Base-by-base conservation (phyloP, 2,113 vertebrate genomes). In the Perca flavescens region DNA sequence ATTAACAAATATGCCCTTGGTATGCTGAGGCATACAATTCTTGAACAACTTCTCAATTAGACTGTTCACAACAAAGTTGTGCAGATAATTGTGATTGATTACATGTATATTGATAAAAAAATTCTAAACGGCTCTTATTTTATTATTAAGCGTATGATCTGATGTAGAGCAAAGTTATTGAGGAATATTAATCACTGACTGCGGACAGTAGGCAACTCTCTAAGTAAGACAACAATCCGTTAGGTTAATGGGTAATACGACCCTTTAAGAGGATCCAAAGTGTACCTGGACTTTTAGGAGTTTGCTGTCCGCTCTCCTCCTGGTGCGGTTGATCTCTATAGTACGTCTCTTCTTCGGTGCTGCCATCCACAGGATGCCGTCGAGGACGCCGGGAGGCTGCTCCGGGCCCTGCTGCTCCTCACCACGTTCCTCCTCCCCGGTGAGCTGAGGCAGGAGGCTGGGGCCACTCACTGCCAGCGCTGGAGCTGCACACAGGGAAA, bases 301-400 rank as follows among this genome's bases (percentile, higher is more conserved):
- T 46, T 98, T 97, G 9, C 0, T 64, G 5, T 95, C 90, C 25
- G 95, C 64, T 85, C 98, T 96, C 83, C 98, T 95, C 65, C 98
- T 92, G 87, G 96, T 97, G 40, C 96, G 96, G 90, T 99, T 99
- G 69, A 99, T 90, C 89, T 99, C 98, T 40, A 99, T 97, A 7
- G 92, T 97, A 19, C 97, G 97, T 64, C 98, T 95, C 8, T 95
- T 97, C 91, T 99, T 99, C 5, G 98, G 98, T 0, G 82, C 98
- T 0, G 98, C 98, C 98, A 99, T 99, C 98, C 97, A 99, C 81
- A 98, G 65, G 31, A 98, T 82, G 65, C 90, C 89, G 36, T 96
- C 98, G 5, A 91, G 74, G 60, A 97, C 66, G 43, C 94, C 77
- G 1, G 85, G 16, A 3, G 77, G n/a, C 72, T 87, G 85, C 8